Evolutionary conservation across 2,113 vertebrate species (phyloP).

Genomic region (Cyanistes caeruleus): DNA sequence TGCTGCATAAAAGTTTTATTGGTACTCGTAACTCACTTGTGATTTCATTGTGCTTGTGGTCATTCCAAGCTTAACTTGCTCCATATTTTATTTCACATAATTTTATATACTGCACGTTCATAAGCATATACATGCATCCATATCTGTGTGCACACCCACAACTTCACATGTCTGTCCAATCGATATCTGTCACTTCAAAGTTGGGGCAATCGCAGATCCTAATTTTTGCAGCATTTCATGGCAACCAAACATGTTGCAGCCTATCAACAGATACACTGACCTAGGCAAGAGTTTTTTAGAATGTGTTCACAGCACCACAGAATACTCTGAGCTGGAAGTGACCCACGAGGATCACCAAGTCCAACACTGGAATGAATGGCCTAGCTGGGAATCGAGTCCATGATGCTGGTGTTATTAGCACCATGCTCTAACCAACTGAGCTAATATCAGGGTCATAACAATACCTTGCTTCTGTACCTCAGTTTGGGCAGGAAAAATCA

Average conservation of each 20-base stretch:
- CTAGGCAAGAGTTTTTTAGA: background rate
- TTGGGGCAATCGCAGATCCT: background rate
- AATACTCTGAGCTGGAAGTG: background rate
- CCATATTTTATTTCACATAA: constrained; percentile 18
- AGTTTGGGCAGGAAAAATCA: background rate
- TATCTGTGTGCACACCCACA: background rate
- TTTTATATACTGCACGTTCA: constrained; percentile 8
- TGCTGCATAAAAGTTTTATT: constrained; percentile 63
- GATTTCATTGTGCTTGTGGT: constrained; percentile 60
- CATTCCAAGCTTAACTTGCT: constrained; percentile 49
- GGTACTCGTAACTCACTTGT: constrained; percentile 43
- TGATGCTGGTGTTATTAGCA: background rate
- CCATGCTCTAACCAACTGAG: background rate
- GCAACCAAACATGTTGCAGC: background rate
- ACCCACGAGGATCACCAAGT: background rate
- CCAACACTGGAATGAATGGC: background rate
- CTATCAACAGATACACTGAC: background rate
- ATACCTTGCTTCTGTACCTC: background rate
- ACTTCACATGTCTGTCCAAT: background rate
- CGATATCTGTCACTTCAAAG: background rate
- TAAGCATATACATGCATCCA: background rate
- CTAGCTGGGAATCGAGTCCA: fast-evolving
- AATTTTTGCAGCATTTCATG: background rate
- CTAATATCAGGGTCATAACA: background rate
- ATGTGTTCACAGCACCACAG: background rate